Evolutionary conservation across 1,140 invertebrate genomes (phyloP), one percentile per base, ranked within the genome.

Genomic region (Ceratitis capitata): DNA sequence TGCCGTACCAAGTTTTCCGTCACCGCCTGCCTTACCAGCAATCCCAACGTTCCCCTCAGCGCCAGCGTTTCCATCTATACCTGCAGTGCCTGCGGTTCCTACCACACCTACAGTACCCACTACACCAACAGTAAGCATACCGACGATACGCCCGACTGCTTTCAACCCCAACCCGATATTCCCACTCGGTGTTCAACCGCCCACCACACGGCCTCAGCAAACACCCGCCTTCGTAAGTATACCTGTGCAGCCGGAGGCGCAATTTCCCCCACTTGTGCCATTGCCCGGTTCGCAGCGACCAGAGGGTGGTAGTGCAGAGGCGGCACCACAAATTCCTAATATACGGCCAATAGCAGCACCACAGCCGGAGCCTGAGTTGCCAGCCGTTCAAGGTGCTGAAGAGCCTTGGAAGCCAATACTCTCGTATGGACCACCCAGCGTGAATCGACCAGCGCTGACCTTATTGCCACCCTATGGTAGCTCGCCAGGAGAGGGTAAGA

Each of bases 381-480:
- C 87, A 64, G n/a, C 88, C 78, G n/a, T 82, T 6, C 85, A 23
- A 86, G 88, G 85, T 1, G 51, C 86, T 23, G 88, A 91, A 61
- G 86, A 88, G 69, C 89, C 90, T 1, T 91, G 90, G 90, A 89
- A 86, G 85, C 90, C 90, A 0, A 86, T 91, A 12, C 87, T 89
- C 83, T 58, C 39, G 2, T 89, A 89, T 35, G 87, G 87, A 51
- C 89, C 90, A 19, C 83, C 86, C 2, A 85, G 69, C 23, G 84
- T 86, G 5, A 87, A 87, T 47, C 90, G 90, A 1, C 90, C 90
- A 0, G 88, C 90, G 3, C 56, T 89, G 14, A 91, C 90, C 7
- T 86, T 91, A 78, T 85, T 87, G 87, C 90, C 90, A 4, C 90
- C 90, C 1, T 91, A 91, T 49, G 90, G 90, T 74, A 89, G 88